Base-by-base conservation (phyloP, 1,140 invertebrate species). In the Saccostrea cuccullata region DNA sequence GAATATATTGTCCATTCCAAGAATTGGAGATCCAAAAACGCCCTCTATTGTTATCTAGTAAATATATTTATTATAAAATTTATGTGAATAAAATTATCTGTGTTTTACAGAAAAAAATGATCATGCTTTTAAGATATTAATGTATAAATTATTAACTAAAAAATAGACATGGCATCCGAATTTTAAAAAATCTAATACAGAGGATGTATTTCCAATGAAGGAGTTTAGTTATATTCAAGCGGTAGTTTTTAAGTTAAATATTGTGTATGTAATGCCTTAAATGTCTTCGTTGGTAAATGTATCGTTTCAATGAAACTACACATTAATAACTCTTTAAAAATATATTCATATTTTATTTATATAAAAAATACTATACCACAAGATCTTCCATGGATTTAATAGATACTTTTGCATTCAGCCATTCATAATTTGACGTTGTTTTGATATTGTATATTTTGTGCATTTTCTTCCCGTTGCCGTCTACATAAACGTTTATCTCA, bases 21-120 rank as follows among this genome's bases (percentile, higher is more conserved):
- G 5, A 23, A 77, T 12, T 12, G 23, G 26, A 30, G 26, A 12
- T 30, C 70, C 70, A 0, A 77, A 30, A 15, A 77, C 26, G 15
- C 70, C 70, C 26, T 77, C 70, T 77, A 77, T 77, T 6, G 26
- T 77, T 26, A 77, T 77, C 70, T 77, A 64, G 6, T 17, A 64
- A 64, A 64, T 17, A 6, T 20, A 60, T 60, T 60, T 60, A 60
- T 20, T 17, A 60, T 60, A 47, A 47, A 64, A 64, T 13, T 15
- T 17, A 58, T 6, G n/a, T 5, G 20, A 20, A 20, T 64, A 64
- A 64, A 64, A 47, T 8, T 0, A n/a, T 64, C 0, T 20, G 13
- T 64, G 6, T 64, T 64, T 20, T 60, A 64, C n/a, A 64, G 15
- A 5, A 20, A 64, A n/a, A 64, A 64, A 0, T 64, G 30, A 36